Evolutionary conservation across 2,113 vertebrate genomes (phyloP).

Genomic region (Neopipo cinnamomea): DNA sequence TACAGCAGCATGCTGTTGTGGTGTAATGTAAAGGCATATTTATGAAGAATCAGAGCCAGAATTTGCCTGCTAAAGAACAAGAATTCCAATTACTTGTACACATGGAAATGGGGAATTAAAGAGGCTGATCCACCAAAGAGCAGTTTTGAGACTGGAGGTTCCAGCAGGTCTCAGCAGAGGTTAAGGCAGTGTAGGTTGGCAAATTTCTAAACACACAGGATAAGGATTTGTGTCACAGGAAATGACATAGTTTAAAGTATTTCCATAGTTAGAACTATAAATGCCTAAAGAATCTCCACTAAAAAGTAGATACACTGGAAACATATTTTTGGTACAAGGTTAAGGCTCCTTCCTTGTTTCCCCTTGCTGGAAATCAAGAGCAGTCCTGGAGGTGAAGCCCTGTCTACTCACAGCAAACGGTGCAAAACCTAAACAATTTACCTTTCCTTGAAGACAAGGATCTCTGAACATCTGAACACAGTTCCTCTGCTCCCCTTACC

Average conservation of each 20-base stretch:
- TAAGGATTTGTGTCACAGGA: not conserved
- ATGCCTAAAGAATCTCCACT: not conserved
- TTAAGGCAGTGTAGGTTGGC: not conserved
- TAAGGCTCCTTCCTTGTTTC: not conserved
- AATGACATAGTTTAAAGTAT: not conserved
- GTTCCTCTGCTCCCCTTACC: not conserved
- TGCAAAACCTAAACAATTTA: not conserved
- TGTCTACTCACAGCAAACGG: not conserved
- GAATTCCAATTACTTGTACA: not conserved
- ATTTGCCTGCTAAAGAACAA: not conserved
- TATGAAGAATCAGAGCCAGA: not conserved
- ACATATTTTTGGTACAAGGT: not conserved
- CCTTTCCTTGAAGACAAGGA: not conserved
- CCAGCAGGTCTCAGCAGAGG: not conserved
- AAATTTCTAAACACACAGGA: not conserved
- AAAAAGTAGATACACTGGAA: not conserved
- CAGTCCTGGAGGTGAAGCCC: not conserved
- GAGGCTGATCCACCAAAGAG: not conserved
- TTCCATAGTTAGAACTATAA: not conserved
- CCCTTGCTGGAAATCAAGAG: not conserved
- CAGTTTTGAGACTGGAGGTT: not conserved
- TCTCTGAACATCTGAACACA: not conserved
- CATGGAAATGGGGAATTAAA: not conserved
- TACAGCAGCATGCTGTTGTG: not conserved
- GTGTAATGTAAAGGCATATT: not conserved